Percentiles rank a stretch among this genome's conserved stretches.
Evolutionary conservation across 2,797 vertebrate species (phyloP).

Genomic region (Diplodus puntazzo): DNA sequence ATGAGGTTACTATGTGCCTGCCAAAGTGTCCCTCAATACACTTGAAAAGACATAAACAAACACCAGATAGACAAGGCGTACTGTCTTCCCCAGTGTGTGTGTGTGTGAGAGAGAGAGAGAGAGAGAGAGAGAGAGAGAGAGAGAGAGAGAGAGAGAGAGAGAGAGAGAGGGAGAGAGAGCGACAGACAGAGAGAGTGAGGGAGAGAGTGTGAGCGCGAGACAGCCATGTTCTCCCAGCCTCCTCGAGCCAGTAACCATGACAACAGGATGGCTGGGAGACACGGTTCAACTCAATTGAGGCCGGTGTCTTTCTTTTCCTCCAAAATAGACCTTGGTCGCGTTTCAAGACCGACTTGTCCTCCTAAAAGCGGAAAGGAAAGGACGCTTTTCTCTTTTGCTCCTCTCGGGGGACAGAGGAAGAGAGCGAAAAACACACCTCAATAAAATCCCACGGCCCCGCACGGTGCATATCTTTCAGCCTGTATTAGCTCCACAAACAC

Average conservation of each 20-base stretch:
- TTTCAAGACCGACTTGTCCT: slow-evolving; percentile 80
- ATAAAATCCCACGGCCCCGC: slow-evolving; percentile 68
- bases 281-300: slow-evolving; percentile 88
- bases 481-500: slow-evolving; percentile 54
- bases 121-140: slow-evolving; percentile 11
- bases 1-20: background rate
- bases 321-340: slow-evolving; percentile 82
- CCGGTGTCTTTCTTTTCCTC: slow-evolving; percentile 87
- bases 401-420: slow-evolving; percentile 31
- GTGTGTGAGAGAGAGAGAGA: slow-evolving; percentile 35
- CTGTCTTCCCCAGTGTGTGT: slow-evolving; percentile 37
- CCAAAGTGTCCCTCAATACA: slow-evolving; percentile 22
- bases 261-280: slow-evolving; percentile 97
- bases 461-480: slow-evolving; percentile 43
- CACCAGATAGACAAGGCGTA: slow-evolving; percentile 44
- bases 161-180: too few relatives aligned
- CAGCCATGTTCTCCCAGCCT: slow-evolving; percentile 93
- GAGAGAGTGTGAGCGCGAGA: slow-evolving; percentile 75
- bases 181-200: background rate
- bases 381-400: slow-evolving; percentile 55
- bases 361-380: slow-evolving; percentile 71
- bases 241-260: slow-evolving; percentile 96
- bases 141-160: slow-evolving; percentile 31
- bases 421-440: slow-evolving; percentile 32
- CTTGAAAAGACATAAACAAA: slow-evolving; percentile 66